These are phyloP conservation scores for Hydrolagus colliei DNA, from an alignment of 2,797 vertebrate species.

Conservation along the genomic window DNA sequence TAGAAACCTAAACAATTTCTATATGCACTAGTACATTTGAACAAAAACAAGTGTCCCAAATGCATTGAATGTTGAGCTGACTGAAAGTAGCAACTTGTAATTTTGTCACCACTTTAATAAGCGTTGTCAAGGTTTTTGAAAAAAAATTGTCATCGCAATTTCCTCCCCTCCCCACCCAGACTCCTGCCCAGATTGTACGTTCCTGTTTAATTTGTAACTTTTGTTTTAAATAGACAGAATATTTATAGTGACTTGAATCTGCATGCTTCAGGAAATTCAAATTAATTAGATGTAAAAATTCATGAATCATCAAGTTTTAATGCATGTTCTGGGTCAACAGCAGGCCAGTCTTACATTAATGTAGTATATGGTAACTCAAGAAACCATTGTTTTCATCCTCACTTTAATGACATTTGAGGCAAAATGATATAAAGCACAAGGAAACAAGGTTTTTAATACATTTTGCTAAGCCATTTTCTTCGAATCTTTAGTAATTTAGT, in stretches of 20 bases:
- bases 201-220: background rate
- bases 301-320: conserved; percentile 42
- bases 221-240: background rate
- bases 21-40: too few species aligned
- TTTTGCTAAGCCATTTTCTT: background rate
- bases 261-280: conserved; percentile 34
- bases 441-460: background rate
- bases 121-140: background rate
- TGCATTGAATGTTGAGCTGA: background rate
- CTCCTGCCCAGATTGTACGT: background rate
- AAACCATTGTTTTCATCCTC: background rate
- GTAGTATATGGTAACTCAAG: background rate
- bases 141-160: background rate
- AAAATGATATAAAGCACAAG: conserved; percentile 3
- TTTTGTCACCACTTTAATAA: background rate
- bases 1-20: too few species aligned
- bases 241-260: conserved; percentile 27
- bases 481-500: conserved; percentile 7
- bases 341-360: conserved; percentile 35
- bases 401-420: conserved; percentile 2
- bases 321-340: conserved; percentile 39
- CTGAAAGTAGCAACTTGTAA: background rate
- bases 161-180: background rate
- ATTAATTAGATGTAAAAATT: conserved; percentile 37
- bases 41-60: background rate